Evolutionary conservation across 2,113 vertebrate species (phyloP).

Genomic region (Herpetotheres cachinnans): DNA sequence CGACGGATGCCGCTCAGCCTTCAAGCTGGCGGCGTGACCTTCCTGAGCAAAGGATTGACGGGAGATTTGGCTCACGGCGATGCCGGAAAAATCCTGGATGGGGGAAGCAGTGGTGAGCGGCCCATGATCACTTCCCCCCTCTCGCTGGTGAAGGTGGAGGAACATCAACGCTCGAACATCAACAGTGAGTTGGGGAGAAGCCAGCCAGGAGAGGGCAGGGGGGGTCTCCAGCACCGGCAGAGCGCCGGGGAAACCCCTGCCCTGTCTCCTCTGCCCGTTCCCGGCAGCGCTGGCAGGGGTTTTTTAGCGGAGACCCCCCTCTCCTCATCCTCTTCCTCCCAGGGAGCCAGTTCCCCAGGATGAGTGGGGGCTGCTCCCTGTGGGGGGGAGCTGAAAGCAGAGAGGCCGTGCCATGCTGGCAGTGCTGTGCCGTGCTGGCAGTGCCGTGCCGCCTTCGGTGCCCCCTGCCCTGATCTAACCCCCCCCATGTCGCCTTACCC

Average conservation of each 20-base stretch:
- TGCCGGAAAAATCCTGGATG: constrained; percentile 38
- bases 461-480: too few species aligned
- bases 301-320: neutral
- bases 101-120: neutral
- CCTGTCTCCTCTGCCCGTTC: neutral
- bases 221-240: neutral
- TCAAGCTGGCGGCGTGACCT: constrained; percentile 9
- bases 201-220: neutral
- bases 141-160: constrained; percentile 69
- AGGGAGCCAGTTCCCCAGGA: neutral
- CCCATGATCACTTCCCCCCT: constrained; percentile 59
- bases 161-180: constrained; percentile 74
- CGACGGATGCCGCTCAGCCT: constrained; percentile 51
- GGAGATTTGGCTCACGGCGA: constrained; percentile 43
- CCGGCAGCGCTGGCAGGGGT: neutral
- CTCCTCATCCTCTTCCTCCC: neutral
- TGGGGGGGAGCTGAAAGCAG: neutral
- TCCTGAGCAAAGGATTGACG: constrained; percentile 45
- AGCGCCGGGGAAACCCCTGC: neutral
- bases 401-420: too few species aligned
- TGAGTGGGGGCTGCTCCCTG: neutral
- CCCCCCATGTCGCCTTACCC: neutral
- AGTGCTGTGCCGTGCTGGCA: fast-evolving
- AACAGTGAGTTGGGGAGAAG: constrained; percentile 67
- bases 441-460: neutral